A percentile compares a stretch with the other conserved stretches of the same genome.
Evolutionary conservation across 1,140 invertebrate species (phyloP).

Genomic region (Paraescarpia echinospica): DNA sequence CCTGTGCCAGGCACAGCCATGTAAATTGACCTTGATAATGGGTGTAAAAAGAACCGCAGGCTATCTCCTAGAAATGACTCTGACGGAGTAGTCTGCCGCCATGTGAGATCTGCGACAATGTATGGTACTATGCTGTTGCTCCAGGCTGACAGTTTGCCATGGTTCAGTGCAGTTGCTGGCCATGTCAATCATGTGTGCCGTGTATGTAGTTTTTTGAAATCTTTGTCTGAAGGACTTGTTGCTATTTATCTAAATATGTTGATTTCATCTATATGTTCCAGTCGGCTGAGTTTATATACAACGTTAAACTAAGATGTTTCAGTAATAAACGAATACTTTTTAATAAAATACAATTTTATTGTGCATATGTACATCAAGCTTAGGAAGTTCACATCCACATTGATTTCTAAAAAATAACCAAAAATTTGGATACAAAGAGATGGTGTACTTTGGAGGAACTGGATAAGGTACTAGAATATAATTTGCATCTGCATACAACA

Average conservation of each 20-base stretch:
- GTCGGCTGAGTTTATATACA: too few relatives aligned
- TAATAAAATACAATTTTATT: not conserved
- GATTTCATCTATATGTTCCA: not conserved
- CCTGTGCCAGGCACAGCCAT: not conserved
- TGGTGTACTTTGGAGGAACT: too few relatives aligned
- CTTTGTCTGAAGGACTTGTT: not conserved
- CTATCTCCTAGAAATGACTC: not conserved
- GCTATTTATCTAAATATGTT: not conserved
- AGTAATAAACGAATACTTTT: not conserved
- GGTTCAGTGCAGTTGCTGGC: not conserved
- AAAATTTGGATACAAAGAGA: too few relatives aligned
- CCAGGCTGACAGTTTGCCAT: not conserved
- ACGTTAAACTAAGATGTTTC: too few relatives aligned
- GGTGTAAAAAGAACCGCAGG: not conserved
- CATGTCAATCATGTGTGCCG: not conserved
- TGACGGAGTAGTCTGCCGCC: not conserved
- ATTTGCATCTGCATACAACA: too few relatives aligned
- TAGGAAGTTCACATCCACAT: too few relatives aligned
- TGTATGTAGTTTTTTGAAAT: not conserved
- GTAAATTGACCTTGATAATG: constrained; percentile 6
- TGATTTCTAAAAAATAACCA: too few relatives aligned
- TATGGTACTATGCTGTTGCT: not conserved
- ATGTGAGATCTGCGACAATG: not conserved
- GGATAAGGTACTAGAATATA: too few relatives aligned
- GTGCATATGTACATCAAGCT: too few relatives aligned